Percentiles rank a stretch among this genome's conserved stretches.
Conservation (phyloP, 2,113 vertebrate genomes). For the Proteles cristata region DNA sequence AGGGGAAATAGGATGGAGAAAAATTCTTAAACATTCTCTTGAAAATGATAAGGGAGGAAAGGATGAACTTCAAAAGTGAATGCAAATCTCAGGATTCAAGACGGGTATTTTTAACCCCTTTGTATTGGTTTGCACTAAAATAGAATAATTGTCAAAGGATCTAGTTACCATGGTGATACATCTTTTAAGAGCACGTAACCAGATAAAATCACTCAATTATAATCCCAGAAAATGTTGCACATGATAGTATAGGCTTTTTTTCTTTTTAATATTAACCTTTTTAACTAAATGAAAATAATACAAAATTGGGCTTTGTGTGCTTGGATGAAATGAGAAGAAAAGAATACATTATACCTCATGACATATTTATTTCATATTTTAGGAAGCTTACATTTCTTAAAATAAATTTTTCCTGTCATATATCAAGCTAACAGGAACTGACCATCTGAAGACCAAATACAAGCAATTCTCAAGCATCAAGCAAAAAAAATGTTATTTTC, state of each 20-base stretch:
- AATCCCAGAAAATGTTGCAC: constrained; percentile 54
- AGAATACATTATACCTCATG: not conserved
- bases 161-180: constrained; percentile 68
- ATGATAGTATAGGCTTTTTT: not conserved
- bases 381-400: not conserved
- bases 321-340: not conserved
- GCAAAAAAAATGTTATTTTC: not conserved
- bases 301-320: not conserved
- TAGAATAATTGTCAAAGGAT: constrained; percentile 70
- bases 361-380: not conserved
- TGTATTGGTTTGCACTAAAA: constrained; percentile 67
- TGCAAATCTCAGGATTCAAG: constrained; percentile 40
- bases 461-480: not conserved
- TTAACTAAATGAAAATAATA: constrained; percentile 35
- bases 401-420: not conserved
- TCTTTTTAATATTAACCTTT: constrained; percentile 16
- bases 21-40: not conserved
- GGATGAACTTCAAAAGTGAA: constrained; percentile 1
- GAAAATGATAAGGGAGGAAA: not conserved
- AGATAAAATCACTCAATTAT: constrained; percentile 59
- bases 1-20: not conserved
- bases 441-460: not conserved
- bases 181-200: constrained; percentile 55
- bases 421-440: not conserved
- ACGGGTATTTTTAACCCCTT: constrained; percentile 58